Base-by-base conservation (phyloP, 2,113 vertebrate species). In the Neodon shergylaensis region DNA sequence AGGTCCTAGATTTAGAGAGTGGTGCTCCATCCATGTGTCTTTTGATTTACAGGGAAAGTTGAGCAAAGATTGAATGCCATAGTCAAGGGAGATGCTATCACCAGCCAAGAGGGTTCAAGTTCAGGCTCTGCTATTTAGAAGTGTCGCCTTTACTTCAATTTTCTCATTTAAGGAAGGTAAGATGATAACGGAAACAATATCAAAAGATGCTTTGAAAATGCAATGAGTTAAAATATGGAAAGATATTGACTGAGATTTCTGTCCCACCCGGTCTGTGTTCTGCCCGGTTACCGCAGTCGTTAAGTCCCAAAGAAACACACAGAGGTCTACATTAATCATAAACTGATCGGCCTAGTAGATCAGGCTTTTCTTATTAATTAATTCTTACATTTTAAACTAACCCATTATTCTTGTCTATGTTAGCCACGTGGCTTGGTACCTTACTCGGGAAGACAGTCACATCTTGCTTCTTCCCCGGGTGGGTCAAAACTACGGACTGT, bases 141-240 rank as follows among this genome's bases (percentile, higher is more conserved):
- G 68, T 77, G 14, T 90, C 95, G 49, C 61, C 83, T 83, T 79
- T 78, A 2, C 16, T 66, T 90, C 82, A 52, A 26, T 90, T 92
- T 95, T 16, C 54, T 70, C 33, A 36, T 42, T 52, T 28, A 74
- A 79, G 47, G 82, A 89, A 87, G 13, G 52, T 12, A 31, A 36
- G 10, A 28, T 36, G 73, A 74, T 65, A 65, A 94, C 49, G 8
- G 17, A 78, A 81, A 74, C 16, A 78, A 13, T 11, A 58, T 72
- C 10, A 88, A 85, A 28, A 42, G 31, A 49, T 90, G 14, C 91
- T 92, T 42, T 65, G 77, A 92, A 73, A 94, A 85, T 44, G 39
- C 73, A 84, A n/a, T 76, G 14, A 76, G 12, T 78, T 70, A 58
- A 63, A 3, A 74, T 7, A 58, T 4, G 0, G 14, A 42, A 94